Conservation (phyloP, 2,797 vertebrate species). For the Clarias fuscus region DNA sequence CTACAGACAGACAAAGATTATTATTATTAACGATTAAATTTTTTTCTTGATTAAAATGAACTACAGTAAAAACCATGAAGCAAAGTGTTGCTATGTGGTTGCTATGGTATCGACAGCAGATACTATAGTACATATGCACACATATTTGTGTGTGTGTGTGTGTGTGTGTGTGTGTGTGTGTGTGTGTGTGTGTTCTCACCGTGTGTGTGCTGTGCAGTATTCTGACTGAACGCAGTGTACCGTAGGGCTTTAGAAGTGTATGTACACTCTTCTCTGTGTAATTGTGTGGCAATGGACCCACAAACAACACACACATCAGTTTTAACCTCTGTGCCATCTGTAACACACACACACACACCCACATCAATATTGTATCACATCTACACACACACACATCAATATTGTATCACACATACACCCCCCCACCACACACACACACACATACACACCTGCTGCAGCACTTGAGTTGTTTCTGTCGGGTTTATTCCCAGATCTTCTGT, state of each 20-base stretch:
- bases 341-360: constrained; percentile 34
- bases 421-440: background rate
- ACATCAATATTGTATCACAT: background rate
- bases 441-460: constrained; percentile 26
- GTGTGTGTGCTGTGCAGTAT: constrained; percentile 72
- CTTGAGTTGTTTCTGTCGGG: background rate
- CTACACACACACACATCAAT: background rate
- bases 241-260: constrained; percentile 78
- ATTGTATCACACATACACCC: background rate
- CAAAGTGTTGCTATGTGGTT: background rate
- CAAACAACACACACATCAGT: constrained; percentile 84
- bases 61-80: no score
- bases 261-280: constrained; percentile 72
- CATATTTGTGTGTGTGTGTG: background rate
- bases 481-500: constrained; percentile 20
- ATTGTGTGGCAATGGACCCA: constrained; percentile 78
- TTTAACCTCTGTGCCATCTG: constrained; percentile 75
- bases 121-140: no score
- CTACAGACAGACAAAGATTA: background rate
- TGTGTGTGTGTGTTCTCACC: constrained; percentile 64
- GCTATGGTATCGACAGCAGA: no score
- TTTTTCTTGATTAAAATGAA: no score
- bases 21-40: background rate
- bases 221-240: constrained; percentile 73
- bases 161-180: background rate